A percentile compares a stretch with the other conserved stretches of the same genome.
phyloP scores from a whole-genome alignment of 2,797 vertebrate species.

The Psittacula echo region DNA sequence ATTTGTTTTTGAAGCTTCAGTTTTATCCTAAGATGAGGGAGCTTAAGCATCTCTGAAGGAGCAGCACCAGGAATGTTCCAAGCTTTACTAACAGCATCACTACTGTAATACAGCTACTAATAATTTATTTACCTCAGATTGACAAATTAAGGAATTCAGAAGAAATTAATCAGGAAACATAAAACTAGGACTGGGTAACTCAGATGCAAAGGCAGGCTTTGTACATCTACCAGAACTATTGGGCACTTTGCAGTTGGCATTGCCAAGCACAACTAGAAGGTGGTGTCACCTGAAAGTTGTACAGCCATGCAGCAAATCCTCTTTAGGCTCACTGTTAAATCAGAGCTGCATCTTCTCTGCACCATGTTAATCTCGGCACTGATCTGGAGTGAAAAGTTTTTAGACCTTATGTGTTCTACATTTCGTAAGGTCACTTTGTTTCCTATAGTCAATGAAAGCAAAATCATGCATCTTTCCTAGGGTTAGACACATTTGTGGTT shows the following conservation, averaged over 20 bases:
- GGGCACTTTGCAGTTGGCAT: background rate
- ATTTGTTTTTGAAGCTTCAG: constrained; percentile 53
- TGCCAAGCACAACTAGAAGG: background rate
- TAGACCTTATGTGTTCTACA: background rate
- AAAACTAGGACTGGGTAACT: background rate
- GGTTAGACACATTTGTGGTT: background rate
- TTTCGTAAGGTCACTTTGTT: background rate
- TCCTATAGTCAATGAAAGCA: background rate
- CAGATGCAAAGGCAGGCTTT: background rate
- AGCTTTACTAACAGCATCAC: background rate
- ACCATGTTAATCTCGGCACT: background rate
- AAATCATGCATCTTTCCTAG: background rate
- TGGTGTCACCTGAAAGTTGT: background rate
- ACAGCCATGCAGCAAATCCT: background rate
- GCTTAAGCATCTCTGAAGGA: background rate
- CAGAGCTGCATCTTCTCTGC: background rate
- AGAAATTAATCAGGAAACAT: background rate
- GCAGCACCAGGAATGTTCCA: background rate
- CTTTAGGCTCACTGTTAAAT: background rate
- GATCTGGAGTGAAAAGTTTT: background rate
- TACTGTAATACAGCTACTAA: background rate
- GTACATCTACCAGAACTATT: background rate
- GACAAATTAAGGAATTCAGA: background rate
- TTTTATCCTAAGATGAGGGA: constrained; percentile 5
- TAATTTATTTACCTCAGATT: background rate